Percentiles rank a stretch among this genome's conserved stretches.
phyloP scores from a whole-genome alignment of 2,888 invertebrate species.

The Vannuccia rotundouncinata region DNA sequence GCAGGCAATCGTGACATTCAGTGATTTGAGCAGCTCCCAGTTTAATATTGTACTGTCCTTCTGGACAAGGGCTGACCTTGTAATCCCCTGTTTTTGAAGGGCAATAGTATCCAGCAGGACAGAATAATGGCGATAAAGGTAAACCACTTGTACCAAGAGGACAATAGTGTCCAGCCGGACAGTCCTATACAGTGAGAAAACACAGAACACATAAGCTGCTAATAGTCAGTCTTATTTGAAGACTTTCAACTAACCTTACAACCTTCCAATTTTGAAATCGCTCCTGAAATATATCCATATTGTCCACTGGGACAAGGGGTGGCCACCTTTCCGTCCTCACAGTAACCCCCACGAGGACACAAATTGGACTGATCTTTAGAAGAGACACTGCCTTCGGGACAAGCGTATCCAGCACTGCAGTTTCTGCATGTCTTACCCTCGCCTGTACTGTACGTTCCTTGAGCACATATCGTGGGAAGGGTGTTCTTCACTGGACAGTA shows the following conservation, averaged over 20 bases:
- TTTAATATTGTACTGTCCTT: not conserved
- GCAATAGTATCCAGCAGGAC: not conserved
- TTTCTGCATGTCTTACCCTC: conserved; percentile 40
- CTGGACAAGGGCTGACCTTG: not conserved
- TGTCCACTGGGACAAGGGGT: conserved; percentile 45
- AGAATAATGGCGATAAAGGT: not conserved
- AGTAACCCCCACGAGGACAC: conserved; percentile 50
- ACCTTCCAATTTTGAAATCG: not conserved
- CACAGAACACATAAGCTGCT: too few relatives aligned
- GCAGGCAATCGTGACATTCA: conserved; percentile 48
- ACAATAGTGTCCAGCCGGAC: not conserved
- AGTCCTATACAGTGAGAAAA: not conserved
- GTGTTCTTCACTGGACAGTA: conserved; percentile 45
- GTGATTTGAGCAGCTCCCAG: conserved; percentile 41
- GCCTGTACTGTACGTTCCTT: conserved; percentile 46
- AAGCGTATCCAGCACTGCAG: conserved; percentile 47
- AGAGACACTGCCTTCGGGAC: conserved; percentile 44
- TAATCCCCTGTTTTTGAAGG: not conserved
- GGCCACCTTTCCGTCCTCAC: conserved; percentile 44
- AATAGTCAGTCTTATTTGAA: too few relatives aligned
- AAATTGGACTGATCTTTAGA: conserved; percentile 44
- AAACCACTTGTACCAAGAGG: not conserved
- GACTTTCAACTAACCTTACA: not conserved
- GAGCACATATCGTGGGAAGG: conserved; percentile 46
- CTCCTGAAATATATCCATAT: not conserved